phyloP scores from a whole-genome alignment of 2,888 invertebrate genomes.

The Leptopilina syphax region DNA sequence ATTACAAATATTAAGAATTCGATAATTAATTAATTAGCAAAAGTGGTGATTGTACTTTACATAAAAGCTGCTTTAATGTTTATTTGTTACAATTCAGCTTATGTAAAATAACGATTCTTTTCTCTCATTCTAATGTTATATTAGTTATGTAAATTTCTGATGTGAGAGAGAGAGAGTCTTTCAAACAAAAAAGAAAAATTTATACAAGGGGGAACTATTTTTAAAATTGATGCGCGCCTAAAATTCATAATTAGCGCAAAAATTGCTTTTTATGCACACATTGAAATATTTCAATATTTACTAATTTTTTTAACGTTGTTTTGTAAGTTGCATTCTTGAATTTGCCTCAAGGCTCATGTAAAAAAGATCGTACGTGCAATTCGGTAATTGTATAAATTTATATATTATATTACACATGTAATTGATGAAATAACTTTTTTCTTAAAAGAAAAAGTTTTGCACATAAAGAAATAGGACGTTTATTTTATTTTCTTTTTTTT shows the following conservation, averaged over 20 bases:
- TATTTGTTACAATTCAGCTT: constrained; percentile 61
- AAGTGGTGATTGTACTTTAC: constrained; percentile 7
- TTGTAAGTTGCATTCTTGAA: constrained; percentile 3
- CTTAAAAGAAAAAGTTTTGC: background rate
- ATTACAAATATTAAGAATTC: constrained; percentile 14
- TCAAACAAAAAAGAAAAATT: constrained; percentile 9
- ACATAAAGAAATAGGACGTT: background rate
- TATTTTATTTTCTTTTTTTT: background rate
- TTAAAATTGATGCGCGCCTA: constrained; percentile 14
- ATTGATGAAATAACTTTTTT: background rate
- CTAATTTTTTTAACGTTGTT: background rate
- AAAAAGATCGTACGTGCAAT: constrained; percentile 17
- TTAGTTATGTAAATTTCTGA: constrained; percentile 19
- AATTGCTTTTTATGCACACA: constrained; percentile 6
- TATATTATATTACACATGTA: constrained; percentile 8
- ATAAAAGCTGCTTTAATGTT: constrained; percentile 51
- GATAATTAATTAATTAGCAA: background rate
- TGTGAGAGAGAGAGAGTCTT: background rate
- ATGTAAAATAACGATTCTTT: constrained; percentile 59
- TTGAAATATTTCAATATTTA: constrained; percentile 3
- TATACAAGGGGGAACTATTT: constrained; percentile 24
- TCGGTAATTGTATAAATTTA: constrained; percentile 1
- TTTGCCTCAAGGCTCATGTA: constrained; percentile 22
- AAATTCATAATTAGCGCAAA: background rate
- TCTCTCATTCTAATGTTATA: constrained; percentile 50